Evolutionary conservation across 2,888 invertebrate species (phyloP).

Genomic region (Plebejus anna): DNA sequence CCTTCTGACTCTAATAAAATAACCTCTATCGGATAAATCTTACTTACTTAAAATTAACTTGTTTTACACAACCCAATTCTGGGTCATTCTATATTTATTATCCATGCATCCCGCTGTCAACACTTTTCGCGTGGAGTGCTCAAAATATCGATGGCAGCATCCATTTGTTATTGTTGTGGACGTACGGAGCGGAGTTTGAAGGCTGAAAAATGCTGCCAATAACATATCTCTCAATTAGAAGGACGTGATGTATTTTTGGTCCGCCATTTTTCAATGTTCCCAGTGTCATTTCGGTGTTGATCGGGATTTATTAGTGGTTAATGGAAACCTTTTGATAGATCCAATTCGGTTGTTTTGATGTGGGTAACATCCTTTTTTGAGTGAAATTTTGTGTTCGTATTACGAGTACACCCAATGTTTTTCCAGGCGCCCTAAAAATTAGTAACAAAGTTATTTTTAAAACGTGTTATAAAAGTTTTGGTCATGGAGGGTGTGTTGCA

Average conservation of each 20-base stretch:
- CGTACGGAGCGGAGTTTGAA: conserved; percentile 24
- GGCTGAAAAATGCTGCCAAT: conserved; percentile 29
- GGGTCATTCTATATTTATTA: not conserved
- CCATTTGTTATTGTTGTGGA: conserved; percentile 23
- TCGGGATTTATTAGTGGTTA: conserved; percentile 43
- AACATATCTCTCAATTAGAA: conserved; percentile 32
- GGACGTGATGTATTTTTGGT: conserved; percentile 30
- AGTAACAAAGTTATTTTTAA: too few species aligned
- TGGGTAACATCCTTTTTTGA: conserved; percentile 26
- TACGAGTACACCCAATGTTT: not conserved
- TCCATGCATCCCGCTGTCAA: not conserved
- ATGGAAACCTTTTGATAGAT: conserved; percentile 41
- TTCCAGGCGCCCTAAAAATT: too few species aligned
- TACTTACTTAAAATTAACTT: not conserved
- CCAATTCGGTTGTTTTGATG: conserved; percentile 36
- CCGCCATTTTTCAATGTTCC: conserved; percentile 34
- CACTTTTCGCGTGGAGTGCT: not conserved
- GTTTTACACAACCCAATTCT: not conserved
- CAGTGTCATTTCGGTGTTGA: conserved; percentile 37
- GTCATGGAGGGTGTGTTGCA: too few species aligned
- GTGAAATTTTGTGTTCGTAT: conserved; percentile 13
- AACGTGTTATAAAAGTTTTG: too few species aligned
- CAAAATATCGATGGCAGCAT: conserved; percentile 11
- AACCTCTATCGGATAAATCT: not conserved
- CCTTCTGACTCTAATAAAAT: too few species aligned